These are phyloP conservation scores for Onchidella celtica DNA, from an alignment of 2,888 invertebrate genomes.

Conservation along the genomic window DNA sequence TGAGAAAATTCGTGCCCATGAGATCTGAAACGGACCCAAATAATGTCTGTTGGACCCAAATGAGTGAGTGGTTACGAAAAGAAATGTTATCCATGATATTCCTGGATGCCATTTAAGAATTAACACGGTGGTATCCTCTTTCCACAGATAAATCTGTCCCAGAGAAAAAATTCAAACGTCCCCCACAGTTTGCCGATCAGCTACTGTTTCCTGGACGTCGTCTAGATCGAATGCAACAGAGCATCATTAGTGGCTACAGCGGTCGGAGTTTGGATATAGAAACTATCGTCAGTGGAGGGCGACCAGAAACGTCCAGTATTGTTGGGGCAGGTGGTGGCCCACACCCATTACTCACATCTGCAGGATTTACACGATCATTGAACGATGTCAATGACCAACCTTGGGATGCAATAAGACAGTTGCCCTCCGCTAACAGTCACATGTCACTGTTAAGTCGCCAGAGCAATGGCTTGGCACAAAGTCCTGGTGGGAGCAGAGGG, in stretches of 20 bases:
- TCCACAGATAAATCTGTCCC: neutral
- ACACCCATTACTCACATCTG: neutral
- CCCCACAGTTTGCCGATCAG: slow-evolving; percentile 33
- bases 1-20: too few relatives aligned
- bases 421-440: slow-evolving; percentile 12
- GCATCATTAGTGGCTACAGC: slow-evolving; percentile 36
- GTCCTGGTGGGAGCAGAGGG: neutral
- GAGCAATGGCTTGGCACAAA: neutral
- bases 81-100: too few relatives aligned
- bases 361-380: neutral
- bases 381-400: slow-evolving; percentile 9
- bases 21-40: too few relatives aligned
- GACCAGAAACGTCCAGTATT: neutral
- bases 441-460: neutral
- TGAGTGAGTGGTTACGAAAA: too few relatives aligned
- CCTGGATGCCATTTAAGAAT: too few relatives aligned
- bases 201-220: slow-evolving; percentile 31
- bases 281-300: slow-evolving; percentile 13
- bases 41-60: too few relatives aligned
- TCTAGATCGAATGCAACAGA: slow-evolving; percentile 30
- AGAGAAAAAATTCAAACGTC: slow-evolving; percentile 25
- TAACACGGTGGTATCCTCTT: too few relatives aligned
- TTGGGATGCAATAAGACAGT: slow-evolving; percentile 6
- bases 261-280: slow-evolving; percentile 30
- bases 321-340: neutral